Evolutionary conservation across 2,113 vertebrate genomes (phyloP).

Genomic region (Sylvia atricapilla): DNA sequence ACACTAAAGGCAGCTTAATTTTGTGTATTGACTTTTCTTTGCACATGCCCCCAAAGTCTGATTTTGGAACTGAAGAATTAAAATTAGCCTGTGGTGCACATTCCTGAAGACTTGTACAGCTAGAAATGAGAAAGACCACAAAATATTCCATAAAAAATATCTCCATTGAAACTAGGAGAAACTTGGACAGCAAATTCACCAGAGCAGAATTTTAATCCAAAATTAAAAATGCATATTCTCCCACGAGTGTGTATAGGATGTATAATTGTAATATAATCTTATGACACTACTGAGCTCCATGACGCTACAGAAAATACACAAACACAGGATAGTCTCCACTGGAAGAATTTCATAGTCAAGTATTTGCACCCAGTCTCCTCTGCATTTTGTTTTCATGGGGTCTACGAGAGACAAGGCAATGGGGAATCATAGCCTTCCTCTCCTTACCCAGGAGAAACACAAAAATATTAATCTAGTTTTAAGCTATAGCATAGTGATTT

Average conservation of each 20-base stretch:
- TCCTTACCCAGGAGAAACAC: neutral
- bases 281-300: neutral
- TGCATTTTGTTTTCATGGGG: neutral
- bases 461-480: neutral
- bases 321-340: neutral
- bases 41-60: neutral
- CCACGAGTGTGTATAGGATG: neutral
- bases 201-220: neutral
- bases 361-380: neutral
- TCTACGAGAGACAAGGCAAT: neutral
- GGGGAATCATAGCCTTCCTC: neutral
- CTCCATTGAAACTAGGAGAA: neutral
- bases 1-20: neutral
- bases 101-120: neutral
- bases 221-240: neutral
- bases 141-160: neutral
- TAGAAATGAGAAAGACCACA: neutral
- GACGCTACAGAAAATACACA: neutral
- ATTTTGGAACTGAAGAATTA: neutral
- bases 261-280: neutral
- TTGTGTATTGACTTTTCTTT: neutral
- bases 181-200: neutral
- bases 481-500: neutral
- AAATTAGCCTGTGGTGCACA: neutral
- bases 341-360: neutral